Conservation (phyloP, 1,140 invertebrate species). For the Lethrus apterus region DNA sequence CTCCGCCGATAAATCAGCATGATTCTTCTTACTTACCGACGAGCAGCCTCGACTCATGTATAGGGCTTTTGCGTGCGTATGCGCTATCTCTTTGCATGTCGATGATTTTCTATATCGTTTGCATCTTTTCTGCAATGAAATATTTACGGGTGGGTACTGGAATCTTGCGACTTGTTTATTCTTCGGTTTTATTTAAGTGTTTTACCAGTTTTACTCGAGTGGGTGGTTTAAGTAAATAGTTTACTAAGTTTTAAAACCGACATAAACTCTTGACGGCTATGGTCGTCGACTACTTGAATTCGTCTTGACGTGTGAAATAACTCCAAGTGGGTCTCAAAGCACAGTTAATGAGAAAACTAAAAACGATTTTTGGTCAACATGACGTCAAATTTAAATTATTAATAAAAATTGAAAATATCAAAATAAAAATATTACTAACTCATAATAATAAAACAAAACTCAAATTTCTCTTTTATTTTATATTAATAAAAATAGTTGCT, state of each 20-base stretch:
- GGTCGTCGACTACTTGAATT: neutral
- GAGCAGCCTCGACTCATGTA: constrained; percentile 9
- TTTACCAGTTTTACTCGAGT: constrained; percentile 16
- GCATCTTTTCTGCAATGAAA: neutral
- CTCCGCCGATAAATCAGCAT: constrained; percentile 27
- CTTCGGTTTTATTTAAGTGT: constrained; percentile 11
- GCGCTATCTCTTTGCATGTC: constrained; percentile 17
- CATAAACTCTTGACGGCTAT: neutral
- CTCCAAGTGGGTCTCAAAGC: neutral
- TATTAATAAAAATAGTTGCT: no score
- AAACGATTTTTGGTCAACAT: no score
- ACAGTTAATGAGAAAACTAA: no score
- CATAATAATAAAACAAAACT: no score
- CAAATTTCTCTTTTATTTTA: no score
- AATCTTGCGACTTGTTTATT: constrained; percentile 17
- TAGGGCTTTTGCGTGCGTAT: constrained; percentile 16
- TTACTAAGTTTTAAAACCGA: neutral
- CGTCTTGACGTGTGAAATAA: neutral
- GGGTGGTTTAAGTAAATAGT: no score
- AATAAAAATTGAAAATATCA: no score
- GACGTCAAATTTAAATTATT: no score
- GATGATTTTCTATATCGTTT: constrained; percentile 11
- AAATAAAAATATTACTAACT: no score
- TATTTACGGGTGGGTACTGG: constrained; percentile 12
- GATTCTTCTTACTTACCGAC: constrained; percentile 16